Evolutionary conservation across 2,888 invertebrate species (phyloP).

Genomic region (Brenthis daphne): DNA sequence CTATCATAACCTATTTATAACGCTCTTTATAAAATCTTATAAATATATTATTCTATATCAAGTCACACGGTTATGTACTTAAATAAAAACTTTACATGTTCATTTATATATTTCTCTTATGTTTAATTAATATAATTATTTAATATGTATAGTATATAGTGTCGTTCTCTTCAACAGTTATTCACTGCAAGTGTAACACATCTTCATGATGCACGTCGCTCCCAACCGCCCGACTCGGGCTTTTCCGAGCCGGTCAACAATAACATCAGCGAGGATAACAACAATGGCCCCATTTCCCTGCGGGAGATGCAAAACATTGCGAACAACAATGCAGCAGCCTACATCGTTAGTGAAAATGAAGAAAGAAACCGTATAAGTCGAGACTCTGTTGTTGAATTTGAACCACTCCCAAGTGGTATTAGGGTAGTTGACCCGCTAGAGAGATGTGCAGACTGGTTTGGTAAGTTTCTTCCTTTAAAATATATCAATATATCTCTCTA

Average conservation of each 20-base stretch:
- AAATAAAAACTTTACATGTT: no score
- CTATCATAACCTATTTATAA: no score
- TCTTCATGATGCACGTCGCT: constrained; percentile 67
- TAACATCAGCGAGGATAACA: constrained; percentile 78
- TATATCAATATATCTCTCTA: no score
- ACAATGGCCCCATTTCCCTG: constrained; percentile 80
- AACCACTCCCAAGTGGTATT: constrained; percentile 65
- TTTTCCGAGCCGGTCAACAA: constrained; percentile 74
- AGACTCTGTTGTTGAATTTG: constrained; percentile 74
- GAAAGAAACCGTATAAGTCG: constrained; percentile 70
- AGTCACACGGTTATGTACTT: no score
- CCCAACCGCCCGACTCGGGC: constrained; percentile 70
- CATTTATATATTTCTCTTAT: no score
- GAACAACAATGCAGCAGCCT: constrained; percentile 79
- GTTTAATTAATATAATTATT: background rate
- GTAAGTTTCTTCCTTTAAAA: constrained; percentile 48
- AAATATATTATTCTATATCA: no score
- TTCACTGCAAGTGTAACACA: constrained; percentile 72
- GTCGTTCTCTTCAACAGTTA: constrained; percentile 50
- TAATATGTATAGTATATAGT: background rate
- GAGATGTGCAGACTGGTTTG: constrained; percentile 74
- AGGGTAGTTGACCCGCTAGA: constrained; percentile 68
- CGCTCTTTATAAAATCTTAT: no score
- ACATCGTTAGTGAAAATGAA: constrained; percentile 78
- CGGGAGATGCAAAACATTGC: constrained; percentile 82